A percentile compares a stretch with the other conserved stretches of the same genome.
These are phyloP conservation scores for Carassius auratus DNA, from an alignment of 2,113 vertebrate genomes.

Conservation along the genomic window DNA sequence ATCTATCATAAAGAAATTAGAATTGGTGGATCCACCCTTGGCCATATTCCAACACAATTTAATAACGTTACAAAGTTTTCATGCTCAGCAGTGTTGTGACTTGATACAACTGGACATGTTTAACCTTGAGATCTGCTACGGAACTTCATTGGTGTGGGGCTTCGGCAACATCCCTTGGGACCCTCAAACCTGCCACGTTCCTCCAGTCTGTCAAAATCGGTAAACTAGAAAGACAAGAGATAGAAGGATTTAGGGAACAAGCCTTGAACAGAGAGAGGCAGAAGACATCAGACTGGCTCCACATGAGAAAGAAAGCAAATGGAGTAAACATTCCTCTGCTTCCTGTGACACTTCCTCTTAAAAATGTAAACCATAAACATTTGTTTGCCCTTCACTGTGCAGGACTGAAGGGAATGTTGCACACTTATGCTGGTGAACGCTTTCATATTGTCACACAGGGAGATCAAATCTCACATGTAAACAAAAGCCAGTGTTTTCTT, in stretches of 20 bases:
- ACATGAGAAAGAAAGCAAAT: conserved; percentile 6
- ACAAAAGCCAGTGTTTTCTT: neutral
- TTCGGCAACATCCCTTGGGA: conserved; percentile 77
- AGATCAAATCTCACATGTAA: neutral
- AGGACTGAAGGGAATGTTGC: conserved; percentile 50
- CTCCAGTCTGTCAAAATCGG: conserved; percentile 78
- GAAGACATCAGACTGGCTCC: no score
- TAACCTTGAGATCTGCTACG: conserved; percentile 87
- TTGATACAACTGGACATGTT: conserved; percentile 37
- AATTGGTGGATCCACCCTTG: conserved; percentile 13
- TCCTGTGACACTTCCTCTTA: conserved; percentile 1
- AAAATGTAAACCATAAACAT: neutral
- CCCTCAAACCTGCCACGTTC: conserved; percentile 72
- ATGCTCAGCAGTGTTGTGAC: conserved; percentile 21
- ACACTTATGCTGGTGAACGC: conserved; percentile 28
- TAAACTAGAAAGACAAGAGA: conserved; percentile 71
- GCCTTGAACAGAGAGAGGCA: neutral
- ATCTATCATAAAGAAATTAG: conserved; percentile 7
- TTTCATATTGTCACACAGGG: neutral
- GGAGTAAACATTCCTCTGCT: neutral
- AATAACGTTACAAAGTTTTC: neutral
- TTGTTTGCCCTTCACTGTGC: conserved; percentile 18
- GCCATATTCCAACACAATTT: neutral
- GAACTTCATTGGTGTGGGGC: conserved; percentile 82
- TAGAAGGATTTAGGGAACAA: conserved; percentile 12